These are phyloP conservation scores for Rafetus swinhoei DNA, from an alignment of 2,113 vertebrate genomes.

Conservation along the genomic window DNA sequence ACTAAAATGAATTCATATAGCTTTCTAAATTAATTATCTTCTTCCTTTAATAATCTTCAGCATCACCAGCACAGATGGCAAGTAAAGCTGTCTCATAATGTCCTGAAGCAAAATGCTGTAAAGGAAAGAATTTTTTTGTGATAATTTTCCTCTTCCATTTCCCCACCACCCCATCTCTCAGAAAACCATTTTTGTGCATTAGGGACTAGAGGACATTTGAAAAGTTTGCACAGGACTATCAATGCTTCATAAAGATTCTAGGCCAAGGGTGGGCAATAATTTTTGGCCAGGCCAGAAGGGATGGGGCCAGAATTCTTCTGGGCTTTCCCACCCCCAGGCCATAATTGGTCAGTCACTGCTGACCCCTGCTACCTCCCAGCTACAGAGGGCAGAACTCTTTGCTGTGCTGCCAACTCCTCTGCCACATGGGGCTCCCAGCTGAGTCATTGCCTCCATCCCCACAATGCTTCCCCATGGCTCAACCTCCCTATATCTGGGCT, in stretches of 20 bases:
- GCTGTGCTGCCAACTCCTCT: too few relatives aligned
- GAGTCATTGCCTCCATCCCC: too few relatives aligned
- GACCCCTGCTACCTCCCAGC: too few relatives aligned
- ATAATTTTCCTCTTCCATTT: not conserved
- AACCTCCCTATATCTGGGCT: too few relatives aligned
- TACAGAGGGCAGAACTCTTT: too few relatives aligned
- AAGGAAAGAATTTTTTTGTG: slow-evolving; percentile 22
- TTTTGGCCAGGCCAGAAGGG: too few relatives aligned
- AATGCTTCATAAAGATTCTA: not conserved
- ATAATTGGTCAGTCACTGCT: too few relatives aligned
- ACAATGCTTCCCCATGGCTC: too few relatives aligned
- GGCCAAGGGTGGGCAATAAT: too few relatives aligned
- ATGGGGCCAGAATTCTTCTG: too few relatives aligned
- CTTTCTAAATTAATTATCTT: not conserved
- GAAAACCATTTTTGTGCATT: not conserved
- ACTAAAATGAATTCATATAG: not conserved
- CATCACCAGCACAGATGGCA: slow-evolving; percentile 80
- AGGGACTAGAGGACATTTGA: not conserved
- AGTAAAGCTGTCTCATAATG: slow-evolving; percentile 82
- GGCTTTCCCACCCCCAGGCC: too few relatives aligned
- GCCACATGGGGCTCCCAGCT: too few relatives aligned
- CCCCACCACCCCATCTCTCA: not conserved
- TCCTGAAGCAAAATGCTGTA: slow-evolving; percentile 83
- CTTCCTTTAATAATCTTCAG: slow-evolving; percentile 75
- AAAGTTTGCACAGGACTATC: not conserved